Percentiles rank a stretch among this genome's conserved stretches.
Conservation (phyloP, 2,888 invertebrate species). For the Dynastes maya region DNA sequence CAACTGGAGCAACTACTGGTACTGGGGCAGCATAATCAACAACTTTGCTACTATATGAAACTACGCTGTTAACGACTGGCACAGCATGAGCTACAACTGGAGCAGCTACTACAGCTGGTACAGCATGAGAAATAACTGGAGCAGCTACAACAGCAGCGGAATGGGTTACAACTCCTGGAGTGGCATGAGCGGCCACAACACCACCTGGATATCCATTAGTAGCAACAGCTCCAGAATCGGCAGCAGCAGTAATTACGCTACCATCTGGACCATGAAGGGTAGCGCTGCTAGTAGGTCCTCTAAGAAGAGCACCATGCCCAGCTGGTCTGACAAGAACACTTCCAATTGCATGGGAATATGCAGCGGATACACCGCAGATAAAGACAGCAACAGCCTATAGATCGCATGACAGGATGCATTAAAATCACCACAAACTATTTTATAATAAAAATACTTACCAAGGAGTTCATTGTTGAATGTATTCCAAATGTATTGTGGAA, state of each 20-base stretch:
- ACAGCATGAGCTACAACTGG: conserved; percentile 66
- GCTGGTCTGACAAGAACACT: conserved; percentile 57
- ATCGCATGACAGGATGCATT: neutral
- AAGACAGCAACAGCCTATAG: conserved; percentile 59
- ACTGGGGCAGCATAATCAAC: conserved; percentile 43
- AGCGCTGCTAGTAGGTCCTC: conserved; percentile 63
- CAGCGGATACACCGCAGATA: conserved; percentile 59
- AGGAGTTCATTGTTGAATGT: conserved; percentile 33
- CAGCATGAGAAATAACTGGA: conserved; percentile 66
- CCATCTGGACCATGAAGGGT: conserved; percentile 66
- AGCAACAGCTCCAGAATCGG: conserved; percentile 43
- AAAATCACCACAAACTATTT: neutral
- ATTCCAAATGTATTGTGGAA: neutral
- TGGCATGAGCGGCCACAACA: conserved; percentile 20
- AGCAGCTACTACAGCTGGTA: conserved; percentile 62
- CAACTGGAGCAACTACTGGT: conserved; percentile 36
- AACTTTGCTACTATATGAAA: conserved; percentile 41
- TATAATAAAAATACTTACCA: conserved; percentile 7
- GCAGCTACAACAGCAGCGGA: conserved; percentile 56
- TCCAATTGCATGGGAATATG: conserved; percentile 62
- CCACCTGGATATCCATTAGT: conserved; percentile 35
- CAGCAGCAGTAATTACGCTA: conserved; percentile 69
- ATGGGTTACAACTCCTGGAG: conserved; percentile 61
- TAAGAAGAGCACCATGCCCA: conserved; percentile 62
- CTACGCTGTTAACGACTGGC: conserved; percentile 51